These are phyloP conservation scores for Tetragonula clypearis DNA, from an alignment of 1,140 invertebrate genomes.

Conservation along the genomic window DNA sequence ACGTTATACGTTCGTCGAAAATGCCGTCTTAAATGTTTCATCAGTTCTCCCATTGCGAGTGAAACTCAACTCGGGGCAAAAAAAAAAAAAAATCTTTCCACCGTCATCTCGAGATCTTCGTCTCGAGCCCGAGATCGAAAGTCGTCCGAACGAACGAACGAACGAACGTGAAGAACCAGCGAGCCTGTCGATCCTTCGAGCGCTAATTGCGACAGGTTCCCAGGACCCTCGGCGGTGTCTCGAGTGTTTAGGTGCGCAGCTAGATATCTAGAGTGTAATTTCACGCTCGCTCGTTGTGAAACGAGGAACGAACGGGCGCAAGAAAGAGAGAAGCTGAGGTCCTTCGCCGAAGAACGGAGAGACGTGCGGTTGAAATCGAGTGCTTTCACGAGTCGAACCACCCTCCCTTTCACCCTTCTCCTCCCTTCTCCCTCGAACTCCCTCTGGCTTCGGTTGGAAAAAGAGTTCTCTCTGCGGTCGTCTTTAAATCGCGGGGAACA, in stretches of 20 bases:
- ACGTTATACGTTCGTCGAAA: too few relatives aligned
- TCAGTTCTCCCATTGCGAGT: too few relatives aligned
- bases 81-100: too few relatives aligned
- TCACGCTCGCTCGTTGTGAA: slow-evolving; percentile 35
- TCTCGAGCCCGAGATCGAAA: neutral
- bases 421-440: too few relatives aligned
- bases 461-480: slow-evolving; percentile 34
- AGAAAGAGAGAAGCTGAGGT: neutral
- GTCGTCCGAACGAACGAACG: neutral
- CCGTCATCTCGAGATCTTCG: too few relatives aligned
- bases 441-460: slow-evolving; percentile 9
- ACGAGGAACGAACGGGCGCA: neutral
- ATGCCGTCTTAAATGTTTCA: too few relatives aligned
- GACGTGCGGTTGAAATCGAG: slow-evolving; percentile 51
- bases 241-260: slow-evolving; percentile 19
- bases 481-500: slow-evolving; percentile 32
- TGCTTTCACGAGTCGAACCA: slow-evolving; percentile 48
- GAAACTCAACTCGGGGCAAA: too few relatives aligned
- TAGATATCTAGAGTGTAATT: slow-evolving; percentile 45
- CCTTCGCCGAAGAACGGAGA: neutral
- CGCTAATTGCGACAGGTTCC: slow-evolving; percentile 36
- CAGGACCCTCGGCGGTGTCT: slow-evolving; percentile 8
- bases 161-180: neutral
- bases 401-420: neutral
- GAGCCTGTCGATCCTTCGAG: neutral